Evolutionary conservation across 2,888 invertebrate genomes (phyloP).

Genomic region (Branchinecta sandiegonensis): DNA sequence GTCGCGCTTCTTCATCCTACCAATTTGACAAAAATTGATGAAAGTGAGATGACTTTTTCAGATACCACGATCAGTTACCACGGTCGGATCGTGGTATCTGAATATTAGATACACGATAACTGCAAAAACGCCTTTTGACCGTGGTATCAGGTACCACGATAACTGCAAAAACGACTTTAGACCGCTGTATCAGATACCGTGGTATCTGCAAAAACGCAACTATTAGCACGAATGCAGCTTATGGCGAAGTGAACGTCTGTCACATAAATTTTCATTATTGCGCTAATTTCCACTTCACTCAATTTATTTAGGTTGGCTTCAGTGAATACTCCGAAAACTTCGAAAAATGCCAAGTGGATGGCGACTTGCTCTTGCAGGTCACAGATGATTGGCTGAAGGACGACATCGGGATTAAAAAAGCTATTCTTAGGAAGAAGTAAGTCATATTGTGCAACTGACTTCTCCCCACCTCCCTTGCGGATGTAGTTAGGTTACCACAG

Average conservation of each 20-base stretch:
- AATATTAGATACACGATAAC: no score
- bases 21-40: no score
- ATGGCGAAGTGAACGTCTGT: neutral
- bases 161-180: no score
- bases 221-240: no score
- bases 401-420: slow-evolving; percentile 84
- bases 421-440: slow-evolving; percentile 74
- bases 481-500: slow-evolving; percentile 1
- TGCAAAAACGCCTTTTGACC: no score
- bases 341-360: slow-evolving; percentile 75
- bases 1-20: no score
- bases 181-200: no score
- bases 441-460: slow-evolving; percentile 15
- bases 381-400: slow-evolving; percentile 79
- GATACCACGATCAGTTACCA: no score
- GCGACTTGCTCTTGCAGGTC: slow-evolving; percentile 80
- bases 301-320: slow-evolving; percentile 57
- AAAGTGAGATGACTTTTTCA: no score
- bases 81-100: no score
- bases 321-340: slow-evolving; percentile 67
- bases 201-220: no score
- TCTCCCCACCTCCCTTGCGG: neutral
- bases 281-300: neutral
- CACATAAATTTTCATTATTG: neutral
- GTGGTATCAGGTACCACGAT: no score